A percentile compares a stretch with the other conserved stretches of the same genome.
phyloP scores from a whole-genome alignment of 2,113 vertebrate genomes.

The Corythaeola cristata region DNA sequence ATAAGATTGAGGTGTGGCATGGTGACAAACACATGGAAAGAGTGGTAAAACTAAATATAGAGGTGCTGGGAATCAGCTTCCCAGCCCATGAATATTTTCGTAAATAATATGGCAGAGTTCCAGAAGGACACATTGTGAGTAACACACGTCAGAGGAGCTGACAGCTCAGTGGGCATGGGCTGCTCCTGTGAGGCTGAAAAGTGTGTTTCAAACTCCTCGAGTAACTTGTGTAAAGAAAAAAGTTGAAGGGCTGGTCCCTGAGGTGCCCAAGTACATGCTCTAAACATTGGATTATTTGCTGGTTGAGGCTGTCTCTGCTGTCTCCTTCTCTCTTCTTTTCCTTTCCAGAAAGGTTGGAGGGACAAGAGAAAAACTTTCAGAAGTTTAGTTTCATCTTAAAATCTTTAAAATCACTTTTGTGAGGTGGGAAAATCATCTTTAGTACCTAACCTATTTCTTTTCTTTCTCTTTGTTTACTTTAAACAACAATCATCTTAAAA shows the following conservation, averaged over 20 bases:
- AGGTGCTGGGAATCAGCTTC: not conserved
- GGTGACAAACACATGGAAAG: not conserved
- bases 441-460: not conserved
- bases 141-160: not conserved
- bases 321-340: not conserved
- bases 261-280: not conserved
- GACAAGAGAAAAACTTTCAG: not conserved
- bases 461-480: constrained; percentile 52
- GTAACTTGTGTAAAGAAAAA: not conserved
- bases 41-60: not conserved
- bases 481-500: constrained; percentile 70
- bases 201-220: not conserved
- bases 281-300: not conserved
- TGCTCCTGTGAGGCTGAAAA: not conserved
- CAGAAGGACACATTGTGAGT: not conserved
- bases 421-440: not conserved
- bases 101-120: not conserved
- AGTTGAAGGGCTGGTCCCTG: not conserved
- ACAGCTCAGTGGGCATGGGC: not conserved
- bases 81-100: not conserved
- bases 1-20: not conserved
- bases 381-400: not conserved
- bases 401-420: not conserved
- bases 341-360: not conserved
- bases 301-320: not conserved